Conservation (phyloP, 2,113 vertebrate genomes). For the Tiliqua scincoides region DNA sequence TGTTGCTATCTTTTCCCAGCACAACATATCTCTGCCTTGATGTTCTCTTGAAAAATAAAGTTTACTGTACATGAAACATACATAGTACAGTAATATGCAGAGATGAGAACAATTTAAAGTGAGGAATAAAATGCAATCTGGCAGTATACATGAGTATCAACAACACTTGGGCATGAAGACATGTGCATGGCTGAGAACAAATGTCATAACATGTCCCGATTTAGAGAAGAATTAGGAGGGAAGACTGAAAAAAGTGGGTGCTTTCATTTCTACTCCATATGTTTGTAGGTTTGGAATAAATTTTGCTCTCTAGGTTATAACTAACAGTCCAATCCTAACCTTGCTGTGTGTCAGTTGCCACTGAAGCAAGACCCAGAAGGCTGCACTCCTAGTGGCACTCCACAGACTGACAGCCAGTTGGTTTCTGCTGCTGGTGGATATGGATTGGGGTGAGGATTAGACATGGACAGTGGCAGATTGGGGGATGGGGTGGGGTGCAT, state of each 20-base stretch:
- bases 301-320: no score
- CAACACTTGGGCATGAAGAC: background rate
- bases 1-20: background rate
- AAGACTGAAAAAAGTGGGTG: background rate
- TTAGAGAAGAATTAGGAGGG: background rate
- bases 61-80: background rate
- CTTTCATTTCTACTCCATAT: background rate
- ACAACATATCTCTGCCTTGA: background rate
- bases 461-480: no score
- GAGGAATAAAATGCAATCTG: background rate
- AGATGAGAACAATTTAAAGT: background rate
- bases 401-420: no score
- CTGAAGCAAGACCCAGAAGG: no score
- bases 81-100: background rate
- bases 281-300: background rate
- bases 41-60: background rate
- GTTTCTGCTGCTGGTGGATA: no score
- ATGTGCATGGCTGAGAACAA: background rate
- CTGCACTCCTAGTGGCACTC: no score
- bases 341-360: no score
- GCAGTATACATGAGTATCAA: background rate
- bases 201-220: background rate
- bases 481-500: no score
- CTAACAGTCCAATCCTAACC: no score
- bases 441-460: no score